Percentiles rank a stretch among this genome's conserved stretches.
These are phyloP conservation scores for Atopsyche davidsoni DNA, from an alignment of 1,140 invertebrate species.

Conservation along the genomic window DNA sequence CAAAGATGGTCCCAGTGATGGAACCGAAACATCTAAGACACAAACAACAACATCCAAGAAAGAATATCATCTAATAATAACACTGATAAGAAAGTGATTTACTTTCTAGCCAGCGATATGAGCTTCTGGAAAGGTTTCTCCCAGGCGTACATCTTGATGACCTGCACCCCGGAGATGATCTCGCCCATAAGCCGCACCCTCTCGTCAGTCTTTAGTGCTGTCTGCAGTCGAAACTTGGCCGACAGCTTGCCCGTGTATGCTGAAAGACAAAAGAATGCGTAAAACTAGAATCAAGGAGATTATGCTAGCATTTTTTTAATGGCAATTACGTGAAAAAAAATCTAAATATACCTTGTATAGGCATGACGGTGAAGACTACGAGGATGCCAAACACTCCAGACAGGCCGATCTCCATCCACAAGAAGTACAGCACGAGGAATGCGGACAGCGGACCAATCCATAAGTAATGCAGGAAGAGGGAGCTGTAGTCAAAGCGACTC, in stretches of 20 bases:
- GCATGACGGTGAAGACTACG: slow-evolving; percentile 63
- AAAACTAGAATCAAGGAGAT: not conserved
- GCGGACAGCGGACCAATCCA: slow-evolving; percentile 62
- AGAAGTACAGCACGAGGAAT: slow-evolving; percentile 55
- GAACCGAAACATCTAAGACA: too few relatives aligned
- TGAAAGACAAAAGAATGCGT: slow-evolving; percentile 38
- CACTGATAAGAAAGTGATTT: too few relatives aligned
- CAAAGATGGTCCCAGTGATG: too few relatives aligned
- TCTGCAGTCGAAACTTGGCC: slow-evolving; percentile 56
- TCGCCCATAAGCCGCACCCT: slow-evolving; percentile 74
- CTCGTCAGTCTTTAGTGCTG: slow-evolving; percentile 65
- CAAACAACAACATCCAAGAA: too few relatives aligned
- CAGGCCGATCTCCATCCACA: slow-evolving; percentile 59
- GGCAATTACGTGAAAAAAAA: too few relatives aligned
- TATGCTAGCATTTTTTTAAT: not conserved
- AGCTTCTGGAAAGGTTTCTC: slow-evolving; percentile 63
- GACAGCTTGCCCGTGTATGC: slow-evolving; percentile 63
- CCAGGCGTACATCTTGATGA: slow-evolving; percentile 82
- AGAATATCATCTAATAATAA: too few relatives aligned
- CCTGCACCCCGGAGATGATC: slow-evolving; percentile 62
- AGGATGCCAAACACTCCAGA: slow-evolving; percentile 63
- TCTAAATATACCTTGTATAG: slow-evolving; percentile 57
- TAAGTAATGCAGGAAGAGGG: slow-evolving; percentile 55
- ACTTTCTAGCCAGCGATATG: slow-evolving; percentile 53
- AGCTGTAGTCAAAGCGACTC: slow-evolving; percentile 57